These are phyloP conservation scores for Cephus spinipes DNA, from an alignment of 2,888 invertebrate genomes.

Conservation along the genomic window DNA sequence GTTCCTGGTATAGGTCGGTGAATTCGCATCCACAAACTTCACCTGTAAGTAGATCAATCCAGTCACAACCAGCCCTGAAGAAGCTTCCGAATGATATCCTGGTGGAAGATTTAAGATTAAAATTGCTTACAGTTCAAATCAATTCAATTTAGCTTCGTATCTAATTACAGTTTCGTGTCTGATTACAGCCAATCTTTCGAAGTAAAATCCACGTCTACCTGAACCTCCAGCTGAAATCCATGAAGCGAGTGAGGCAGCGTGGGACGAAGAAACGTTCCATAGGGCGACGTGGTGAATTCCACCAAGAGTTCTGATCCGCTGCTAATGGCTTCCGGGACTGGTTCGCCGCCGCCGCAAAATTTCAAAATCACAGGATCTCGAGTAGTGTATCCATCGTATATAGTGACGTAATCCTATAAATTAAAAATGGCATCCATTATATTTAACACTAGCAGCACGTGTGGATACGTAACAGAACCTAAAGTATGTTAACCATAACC, in stretches of 20 bases:
- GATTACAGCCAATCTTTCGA: neutral
- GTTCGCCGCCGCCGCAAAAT: slow-evolving; percentile 90
- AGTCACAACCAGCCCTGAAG: neutral
- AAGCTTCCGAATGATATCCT: neutral
- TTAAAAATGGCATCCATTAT: neutral
- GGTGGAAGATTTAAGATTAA: neutral
- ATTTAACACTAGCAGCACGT: neutral
- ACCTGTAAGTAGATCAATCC: slow-evolving; percentile 69
- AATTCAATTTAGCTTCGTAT: neutral
- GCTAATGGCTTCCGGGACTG: slow-evolving; percentile 86
- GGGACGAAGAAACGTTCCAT: slow-evolving; percentile 88
- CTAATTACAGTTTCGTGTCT: neutral
- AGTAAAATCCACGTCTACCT: slow-evolving; percentile 64
- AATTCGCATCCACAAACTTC: slow-evolving; percentile 85
- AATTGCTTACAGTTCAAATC: neutral
- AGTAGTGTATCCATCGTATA: slow-evolving; percentile 90
- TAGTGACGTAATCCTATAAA: slow-evolving; percentile 83
- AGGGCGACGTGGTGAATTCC: slow-evolving; percentile 90
- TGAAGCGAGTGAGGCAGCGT: slow-evolving; percentile 82
- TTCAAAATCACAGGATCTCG: slow-evolving; percentile 88
- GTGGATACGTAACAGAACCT: neutral
- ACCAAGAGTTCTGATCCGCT: slow-evolving; percentile 90
- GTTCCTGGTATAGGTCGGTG: slow-evolving; percentile 86
- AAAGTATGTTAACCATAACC: neutral
- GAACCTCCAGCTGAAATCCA: slow-evolving; percentile 91